Conservation (phyloP, 1,140 invertebrate genomes). For the Mizuhopecten yessoensis region DNA sequence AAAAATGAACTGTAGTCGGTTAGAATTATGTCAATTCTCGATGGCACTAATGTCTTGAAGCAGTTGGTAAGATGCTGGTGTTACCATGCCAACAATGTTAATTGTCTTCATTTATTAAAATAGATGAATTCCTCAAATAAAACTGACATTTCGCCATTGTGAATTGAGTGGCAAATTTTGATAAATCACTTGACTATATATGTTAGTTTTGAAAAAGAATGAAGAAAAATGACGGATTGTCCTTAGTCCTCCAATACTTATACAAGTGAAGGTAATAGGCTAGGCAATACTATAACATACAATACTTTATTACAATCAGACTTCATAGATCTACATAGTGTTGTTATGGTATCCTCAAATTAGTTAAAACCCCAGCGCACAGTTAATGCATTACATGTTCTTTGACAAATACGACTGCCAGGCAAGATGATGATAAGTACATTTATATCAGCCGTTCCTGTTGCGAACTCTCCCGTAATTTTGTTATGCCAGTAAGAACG, state of each 20-base stretch:
- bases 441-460: background rate
- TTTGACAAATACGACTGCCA: constrained; percentile 23
- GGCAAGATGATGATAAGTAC: background rate
- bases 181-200: constrained; percentile 39
- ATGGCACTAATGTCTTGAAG: constrained; percentile 26
- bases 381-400: background rate
- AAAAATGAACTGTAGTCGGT: constrained; percentile 38
- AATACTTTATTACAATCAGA: constrained; percentile 9
- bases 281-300: background rate
- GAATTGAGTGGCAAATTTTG: background rate
- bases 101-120: constrained; percentile 40
- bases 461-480: background rate
- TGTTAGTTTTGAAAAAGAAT: constrained; percentile 1
- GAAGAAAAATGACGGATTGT: background rate
- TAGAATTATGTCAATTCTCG: constrained; percentile 39
- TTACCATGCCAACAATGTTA: constrained; percentile 1
- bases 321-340: background rate
- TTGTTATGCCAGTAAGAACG: background rate
- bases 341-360: constrained; percentile 7
- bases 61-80: constrained; percentile 37
- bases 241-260: background rate
- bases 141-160: constrained; percentile 23
- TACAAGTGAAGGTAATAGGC: background rate
- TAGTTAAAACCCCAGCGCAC: constrained; percentile 18
- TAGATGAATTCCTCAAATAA: constrained; percentile 36